Evolutionary conservation across 2,888 invertebrate genomes (phyloP).

Genomic region (Scaptomyza flava): DNA sequence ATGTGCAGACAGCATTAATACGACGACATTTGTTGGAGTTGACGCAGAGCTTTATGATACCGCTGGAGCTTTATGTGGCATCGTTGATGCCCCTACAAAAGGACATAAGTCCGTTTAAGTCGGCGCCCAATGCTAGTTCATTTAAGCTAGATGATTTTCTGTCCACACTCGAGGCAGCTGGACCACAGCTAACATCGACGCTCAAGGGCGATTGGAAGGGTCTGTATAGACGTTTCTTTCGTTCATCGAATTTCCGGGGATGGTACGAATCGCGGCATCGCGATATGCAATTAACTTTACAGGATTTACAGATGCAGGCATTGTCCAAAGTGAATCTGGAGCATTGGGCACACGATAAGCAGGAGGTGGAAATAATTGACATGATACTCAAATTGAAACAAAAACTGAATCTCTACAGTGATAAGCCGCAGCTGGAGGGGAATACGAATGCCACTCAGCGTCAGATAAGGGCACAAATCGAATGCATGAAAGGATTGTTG

Average conservation of each 20-base stretch:
- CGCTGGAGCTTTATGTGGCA: constrained; percentile 98
- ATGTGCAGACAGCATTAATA: constrained; percentile 97
- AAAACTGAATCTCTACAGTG: constrained; percentile 89
- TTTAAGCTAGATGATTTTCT: constrained; percentile 98
- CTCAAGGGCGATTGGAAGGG: constrained; percentile 99
- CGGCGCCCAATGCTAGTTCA: constrained; percentile 95
- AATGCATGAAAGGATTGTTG: constrained; percentile 79
- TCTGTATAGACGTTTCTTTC: constrained; percentile 94
- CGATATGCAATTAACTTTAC: constrained; percentile 95
- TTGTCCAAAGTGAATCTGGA: constrained; percentile 95
- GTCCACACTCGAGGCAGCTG: constrained; percentile 93
- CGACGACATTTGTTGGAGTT: constrained; percentile 96
- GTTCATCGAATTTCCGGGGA: constrained; percentile 97
- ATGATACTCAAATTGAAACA: constrained; percentile 96
- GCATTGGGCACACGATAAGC: constrained; percentile 95
- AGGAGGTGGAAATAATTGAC: constrained; percentile 99
- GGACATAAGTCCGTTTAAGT: constrained; percentile 98
- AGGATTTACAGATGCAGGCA: constrained; percentile 96
- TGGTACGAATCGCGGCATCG: constrained; percentile 96
- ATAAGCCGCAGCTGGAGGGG: constrained; percentile 60
- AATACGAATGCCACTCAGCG: constrained; percentile 61
- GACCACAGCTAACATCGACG: constrained; percentile 97
- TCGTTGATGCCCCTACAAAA: constrained; percentile 98
- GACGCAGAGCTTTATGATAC: constrained; percentile 99
- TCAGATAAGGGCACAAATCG: constrained; percentile 78